Evolutionary conservation across 2,113 vertebrate genomes (phyloP), one percentile per base, ranked within the genome.

Genomic region (Ochotona princeps): DNA sequence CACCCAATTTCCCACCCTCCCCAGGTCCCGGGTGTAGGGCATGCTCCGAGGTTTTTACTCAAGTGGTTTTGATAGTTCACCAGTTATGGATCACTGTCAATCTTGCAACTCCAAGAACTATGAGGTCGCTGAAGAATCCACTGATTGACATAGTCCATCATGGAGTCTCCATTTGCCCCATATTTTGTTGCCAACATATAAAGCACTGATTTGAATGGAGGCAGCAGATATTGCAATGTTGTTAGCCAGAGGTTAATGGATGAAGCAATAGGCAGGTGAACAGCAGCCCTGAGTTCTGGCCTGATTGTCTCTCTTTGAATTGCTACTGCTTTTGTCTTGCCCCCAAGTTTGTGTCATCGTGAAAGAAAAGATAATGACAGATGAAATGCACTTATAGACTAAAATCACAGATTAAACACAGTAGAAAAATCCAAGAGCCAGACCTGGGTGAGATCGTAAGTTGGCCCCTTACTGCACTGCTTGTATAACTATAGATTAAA

Each of bases 361-460:
- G 38, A 47, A 83, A 76, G 38, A 60, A 44, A 60, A 9, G 44
- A 51, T 65, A 26, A 66, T n/a, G 20, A 63, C 63, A 90, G 63
- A 35, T 73, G 35, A 84, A 87, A 84, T 17, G 13, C 17, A 67
- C 28, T 10, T n/a, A n/a, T 13, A 57, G 63, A 38, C 25, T 69
- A 51, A 84, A 86, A 89, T 90, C 49, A 32, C 73, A 85, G 66
- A 72, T 75, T 25, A 84, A 67, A 25, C 28, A 47, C 7, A 90
- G 10, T 9, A 65, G 61, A 83, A 80, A 82, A 76, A 87, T n/a
- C 66, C 15, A 23, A 3, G 13, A 60, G 14, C 32, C 25, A 44
- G 57, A 28, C 10, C 32, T 73, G n/a, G 35, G 26, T 66, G 12
- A 15, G 57, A 13, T 79, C 79, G 26, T 21, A 26, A 61, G 69